Evolutionary conservation across 2,888 invertebrate genomes (phyloP).

Genomic region (Drosophila demipolita): DNA sequence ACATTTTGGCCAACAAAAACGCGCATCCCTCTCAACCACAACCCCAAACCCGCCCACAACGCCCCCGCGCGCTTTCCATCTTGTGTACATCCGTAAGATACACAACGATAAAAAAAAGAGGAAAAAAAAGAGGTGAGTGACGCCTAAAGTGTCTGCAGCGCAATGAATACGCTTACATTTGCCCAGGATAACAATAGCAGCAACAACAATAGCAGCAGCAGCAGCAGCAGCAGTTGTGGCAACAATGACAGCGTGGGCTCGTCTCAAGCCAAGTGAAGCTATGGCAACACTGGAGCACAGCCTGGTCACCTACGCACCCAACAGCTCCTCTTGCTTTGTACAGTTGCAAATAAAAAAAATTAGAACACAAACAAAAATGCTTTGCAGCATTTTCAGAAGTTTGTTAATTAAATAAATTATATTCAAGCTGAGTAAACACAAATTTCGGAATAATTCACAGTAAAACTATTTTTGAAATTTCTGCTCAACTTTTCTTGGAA

Average conservation of each 20-base stretch:
- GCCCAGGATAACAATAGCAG: conserved; percentile 31
- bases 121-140: conserved; percentile 47
- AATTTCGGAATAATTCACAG: not conserved
- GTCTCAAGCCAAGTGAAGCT: conserved; percentile 14
- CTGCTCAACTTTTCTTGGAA: too few species aligned
- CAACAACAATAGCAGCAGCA: conserved; percentile 8
- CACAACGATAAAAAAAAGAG: not conserved
- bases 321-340: not conserved
- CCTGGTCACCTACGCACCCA: conserved; percentile 24
- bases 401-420: not conserved
- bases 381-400: not conserved
- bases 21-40: conserved; percentile 9
- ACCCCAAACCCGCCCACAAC: not conserved
- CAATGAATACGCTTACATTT: conserved; percentile 23
- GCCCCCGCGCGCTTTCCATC: not conserved
- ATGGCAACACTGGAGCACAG: conserved; percentile 11
- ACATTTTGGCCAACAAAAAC: conserved; percentile 56
- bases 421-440: not conserved
- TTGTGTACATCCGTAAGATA: conserved; percentile 28
- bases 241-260: conserved; percentile 37
- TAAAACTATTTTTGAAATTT: not conserved
- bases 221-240: not conserved
- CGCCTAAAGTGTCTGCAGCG: conserved; percentile 62
- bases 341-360: not conserved
- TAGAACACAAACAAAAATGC: not conserved